Base-by-base conservation (phyloP, 2,888 invertebrate genomes). In the Cryptus armator region DNA sequence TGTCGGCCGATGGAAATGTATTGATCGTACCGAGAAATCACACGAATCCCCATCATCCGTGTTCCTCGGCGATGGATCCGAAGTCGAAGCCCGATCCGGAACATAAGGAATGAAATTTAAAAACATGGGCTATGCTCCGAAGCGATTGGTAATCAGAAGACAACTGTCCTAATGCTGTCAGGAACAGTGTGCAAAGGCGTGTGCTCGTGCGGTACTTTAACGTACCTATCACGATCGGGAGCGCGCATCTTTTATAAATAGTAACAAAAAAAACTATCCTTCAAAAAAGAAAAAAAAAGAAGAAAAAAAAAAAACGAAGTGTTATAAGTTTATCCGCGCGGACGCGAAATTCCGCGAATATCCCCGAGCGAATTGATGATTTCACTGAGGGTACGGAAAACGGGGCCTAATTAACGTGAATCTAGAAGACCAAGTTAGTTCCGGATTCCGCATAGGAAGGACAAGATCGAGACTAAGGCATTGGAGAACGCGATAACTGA, bases 1-100 rank as follows among this genome's bases (percentile, higher is more conserved):
- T 98, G 90, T 97, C 98, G 0, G 97, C 98, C 6, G 98, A 99
- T 92, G 99, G 99, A 0, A 97, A 97, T 86, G 97, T 99, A 1
- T 96, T 98, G 80, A 95, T 99, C 53, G 97, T 99, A 78, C 98
- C 98, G 46, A 96, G 97, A 89, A 94, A 93, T 84, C 95, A 94
- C 87, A 92, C 94, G 59, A 94, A 94, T 87, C 92, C 94, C 51
- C 95, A 95, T 86, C 95, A 95, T 74, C 94, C 94, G 37, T 94
- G 94, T 72, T 85, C 88, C 16, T 87, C 85, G 56, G 87, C 90
- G 46, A 93, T 93, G 91, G 93, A 93, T 46, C 92, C 92, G 80
- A 92, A 92, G 84, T 87, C 90, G 7, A 92, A 93, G 71, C 91
- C 92, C 29, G 92, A 94, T 84, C 93, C 93, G 56, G 94, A 94